phyloP scores from a whole-genome alignment of 2,113 vertebrate genomes.

The Plecotus auritus region DNA sequence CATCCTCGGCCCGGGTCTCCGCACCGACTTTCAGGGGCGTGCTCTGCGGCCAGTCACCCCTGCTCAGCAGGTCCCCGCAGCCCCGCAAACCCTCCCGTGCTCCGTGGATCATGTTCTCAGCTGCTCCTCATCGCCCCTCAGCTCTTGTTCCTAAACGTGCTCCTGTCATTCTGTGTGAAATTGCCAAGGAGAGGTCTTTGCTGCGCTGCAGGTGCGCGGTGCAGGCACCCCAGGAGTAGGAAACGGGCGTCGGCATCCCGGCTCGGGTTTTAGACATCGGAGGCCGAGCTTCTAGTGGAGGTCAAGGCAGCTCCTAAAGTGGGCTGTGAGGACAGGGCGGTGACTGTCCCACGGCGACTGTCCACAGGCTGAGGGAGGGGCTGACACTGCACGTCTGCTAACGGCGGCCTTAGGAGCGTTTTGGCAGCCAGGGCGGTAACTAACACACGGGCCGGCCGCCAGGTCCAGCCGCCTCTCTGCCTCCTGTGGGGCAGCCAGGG shows the following conservation, averaged over 20 bases:
- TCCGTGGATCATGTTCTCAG: background rate
- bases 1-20: constrained; percentile 47
- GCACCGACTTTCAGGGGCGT: background rate
- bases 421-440: constrained; percentile 68
- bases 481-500: constrained; percentile 38
- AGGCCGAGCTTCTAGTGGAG: constrained; percentile 78
- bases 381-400: no score
- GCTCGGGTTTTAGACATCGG: constrained; percentile 77
- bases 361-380: constrained; percentile 34
- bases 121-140: background rate
- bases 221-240: background rate
- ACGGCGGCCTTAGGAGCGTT: no score
- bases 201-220: background rate
- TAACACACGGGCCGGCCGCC: constrained; percentile 57
- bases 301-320: constrained; percentile 80
- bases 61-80: background rate
- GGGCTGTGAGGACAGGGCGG: constrained; percentile 71
- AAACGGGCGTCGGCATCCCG: constrained; percentile 26
- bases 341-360: constrained; percentile 65
- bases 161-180: background rate
- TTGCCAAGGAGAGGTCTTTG: constrained; percentile 43
- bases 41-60: constrained; percentile 28
- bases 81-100: accelerated
- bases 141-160: constrained; percentile 34
- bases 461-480: constrained; percentile 21